Percentiles rank a stretch among this genome's conserved stretches.
These are phyloP conservation scores for Luscinia megarhynchos DNA, from an alignment of 2,797 vertebrate species.

Conservation along the genomic window DNA sequence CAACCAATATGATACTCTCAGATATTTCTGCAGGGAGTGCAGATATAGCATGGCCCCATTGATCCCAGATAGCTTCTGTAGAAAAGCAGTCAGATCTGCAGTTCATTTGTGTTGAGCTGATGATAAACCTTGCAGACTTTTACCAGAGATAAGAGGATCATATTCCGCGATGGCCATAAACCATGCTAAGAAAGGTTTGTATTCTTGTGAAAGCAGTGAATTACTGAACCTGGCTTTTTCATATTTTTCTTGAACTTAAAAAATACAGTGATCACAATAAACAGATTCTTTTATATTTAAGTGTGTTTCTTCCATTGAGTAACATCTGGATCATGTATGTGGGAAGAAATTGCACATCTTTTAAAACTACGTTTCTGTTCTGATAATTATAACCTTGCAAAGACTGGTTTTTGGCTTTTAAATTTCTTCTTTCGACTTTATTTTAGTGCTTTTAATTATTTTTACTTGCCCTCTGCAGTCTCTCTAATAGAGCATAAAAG, in stretches of 20 bases:
- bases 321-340: background rate
- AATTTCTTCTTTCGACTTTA: background rate
- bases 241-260: background rate
- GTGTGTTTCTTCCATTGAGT: background rate
- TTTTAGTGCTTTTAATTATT: background rate
- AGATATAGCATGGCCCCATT: background rate
- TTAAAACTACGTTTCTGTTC: background rate
- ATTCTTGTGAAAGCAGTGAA: background rate
- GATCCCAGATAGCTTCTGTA: background rate
- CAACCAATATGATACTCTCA: background rate
- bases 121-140: conserved; percentile 34
- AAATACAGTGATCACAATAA: background rate
- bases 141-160: background rate
- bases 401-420: background rate
- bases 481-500: background rate
- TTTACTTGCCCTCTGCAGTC: background rate
- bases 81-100: background rate
- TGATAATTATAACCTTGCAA: background rate
- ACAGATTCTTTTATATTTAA: background rate
- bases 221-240: background rate
- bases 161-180: background rate
- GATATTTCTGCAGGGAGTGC: background rate
- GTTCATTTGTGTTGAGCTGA: background rate
- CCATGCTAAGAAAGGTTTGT: background rate
- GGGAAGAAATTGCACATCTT: background rate